phyloP scores from a whole-genome alignment of 1,140 invertebrate genomes.

The Phenacoccus solenopsis region DNA sequence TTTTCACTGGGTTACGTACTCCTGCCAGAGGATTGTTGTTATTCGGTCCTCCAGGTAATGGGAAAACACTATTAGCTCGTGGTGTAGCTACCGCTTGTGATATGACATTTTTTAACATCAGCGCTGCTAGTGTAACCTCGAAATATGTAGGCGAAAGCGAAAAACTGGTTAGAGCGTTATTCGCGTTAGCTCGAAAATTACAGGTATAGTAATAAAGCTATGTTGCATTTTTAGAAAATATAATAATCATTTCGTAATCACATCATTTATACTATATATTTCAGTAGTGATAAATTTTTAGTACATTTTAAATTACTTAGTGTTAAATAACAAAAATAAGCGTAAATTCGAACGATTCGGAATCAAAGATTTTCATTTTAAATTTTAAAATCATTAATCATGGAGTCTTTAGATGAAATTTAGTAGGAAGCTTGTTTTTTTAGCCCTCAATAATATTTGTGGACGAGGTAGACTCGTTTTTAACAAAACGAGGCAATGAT shows the following conservation, averaged over 20 bases:
- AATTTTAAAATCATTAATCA: no score
- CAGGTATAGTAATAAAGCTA: no score
- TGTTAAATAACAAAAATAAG: no score
- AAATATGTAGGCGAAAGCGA: slow-evolving; percentile 94
- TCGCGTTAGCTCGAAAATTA: slow-evolving; percentile 75
- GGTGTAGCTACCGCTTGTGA: slow-evolving; percentile 71
- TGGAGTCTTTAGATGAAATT: background rate
- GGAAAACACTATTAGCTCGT: slow-evolving; percentile 80
- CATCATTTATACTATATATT: no score
- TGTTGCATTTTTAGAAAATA: no score
- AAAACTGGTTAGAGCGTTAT: slow-evolving; percentile 75
- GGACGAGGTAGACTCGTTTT: slow-evolving; percentile 91
- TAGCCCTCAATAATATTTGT: slow-evolving; percentile 91
- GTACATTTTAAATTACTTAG: no score
- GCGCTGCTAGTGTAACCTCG: slow-evolving; percentile 72
- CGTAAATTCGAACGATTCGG: no score
- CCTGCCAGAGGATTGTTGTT: slow-evolving; percentile 66
- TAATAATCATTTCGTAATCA: no score
- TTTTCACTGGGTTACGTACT: slow-evolving; percentile 63
- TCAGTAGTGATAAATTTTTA: no score
- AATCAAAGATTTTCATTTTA: no score
- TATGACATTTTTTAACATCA: slow-evolving; percentile 82
- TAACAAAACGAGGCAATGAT: slow-evolving; percentile 65
- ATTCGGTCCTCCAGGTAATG: slow-evolving; percentile 73
- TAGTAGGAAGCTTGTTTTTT: slow-evolving; percentile 31